phyloP scores from a whole-genome alignment of 2,888 invertebrate species.

The Drosophila kambysellisi region DNA sequence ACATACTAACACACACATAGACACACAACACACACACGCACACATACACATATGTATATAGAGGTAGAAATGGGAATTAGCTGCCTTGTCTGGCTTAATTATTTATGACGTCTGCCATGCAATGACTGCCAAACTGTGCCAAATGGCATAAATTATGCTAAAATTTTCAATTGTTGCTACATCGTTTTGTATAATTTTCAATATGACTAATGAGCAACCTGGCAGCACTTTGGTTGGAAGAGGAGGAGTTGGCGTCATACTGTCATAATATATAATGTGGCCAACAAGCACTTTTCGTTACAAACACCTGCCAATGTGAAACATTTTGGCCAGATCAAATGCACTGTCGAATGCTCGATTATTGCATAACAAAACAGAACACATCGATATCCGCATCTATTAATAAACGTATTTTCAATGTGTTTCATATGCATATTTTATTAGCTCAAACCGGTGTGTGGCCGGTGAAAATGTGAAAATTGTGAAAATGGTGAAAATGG shows the following conservation, averaged over 20 bases:
- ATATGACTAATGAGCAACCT: slow-evolving; percentile 65
- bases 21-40: neutral
- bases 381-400: slow-evolving; percentile 55
- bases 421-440: slow-evolving; percentile 69
- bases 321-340: slow-evolving; percentile 30
- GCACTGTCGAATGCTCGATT: slow-evolving; percentile 36
- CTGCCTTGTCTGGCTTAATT: slow-evolving; percentile 66
- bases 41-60: neutral
- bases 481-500: slow-evolving; percentile 1
- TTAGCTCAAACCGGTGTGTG: slow-evolving; percentile 3
- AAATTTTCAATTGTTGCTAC: slow-evolving; percentile 52
- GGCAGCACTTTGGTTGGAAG: neutral
- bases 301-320: slow-evolving; percentile 37
- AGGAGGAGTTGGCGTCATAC: neutral
- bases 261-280: neutral
- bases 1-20: slow-evolving; percentile 6
- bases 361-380: slow-evolving; percentile 22
- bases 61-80: slow-evolving; percentile 50
- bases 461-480: neutral
- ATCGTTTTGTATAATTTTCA: slow-evolving; percentile 68
- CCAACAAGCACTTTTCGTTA: slow-evolving; percentile 30
- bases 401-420: slow-evolving; percentile 69
- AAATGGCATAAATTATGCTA: slow-evolving; percentile 69
- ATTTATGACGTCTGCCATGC: slow-evolving; percentile 52
- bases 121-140: slow-evolving; percentile 64